Evolutionary conservation across 1,140 invertebrate species (phyloP), one percentile per base, ranked within the genome.

Genomic region (Saccostrea echinata): DNA sequence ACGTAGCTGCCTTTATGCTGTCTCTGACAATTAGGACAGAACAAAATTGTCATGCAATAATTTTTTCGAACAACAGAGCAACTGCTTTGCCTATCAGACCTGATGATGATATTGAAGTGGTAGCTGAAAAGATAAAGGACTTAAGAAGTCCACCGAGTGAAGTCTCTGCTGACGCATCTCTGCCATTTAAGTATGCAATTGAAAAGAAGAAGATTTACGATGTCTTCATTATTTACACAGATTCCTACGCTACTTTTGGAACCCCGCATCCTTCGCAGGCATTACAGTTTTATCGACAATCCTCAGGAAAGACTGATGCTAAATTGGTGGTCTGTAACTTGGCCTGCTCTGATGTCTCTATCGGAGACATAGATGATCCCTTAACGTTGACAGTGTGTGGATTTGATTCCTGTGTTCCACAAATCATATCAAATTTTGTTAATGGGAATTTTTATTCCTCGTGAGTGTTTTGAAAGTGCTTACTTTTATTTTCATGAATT

Each of bases 331-430:
- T 96, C 57, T 96, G 95, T 93, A 95, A 95, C 43, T 94, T 96
- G 93, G 93, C 94, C 86, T 93, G 93, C 76, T 95, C 93, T 33
- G 93, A 91, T 51, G 95, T 95, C 87, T 92, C 91, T 89, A 86
- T 96, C 91, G 93, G 96, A 91, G 93, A 95, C 89, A 93, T 95
- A 18, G 93, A 95, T 33, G 95, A 96, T 85, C 93, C 95, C n/a
- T 93, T 94, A 61, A 96, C 96, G 93, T 90, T 97, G 64, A 96
- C 96, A 87, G 95, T 97, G 52, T 95, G 95, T 83, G 97, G 97
- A 53, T 96, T 97, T 91, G 96, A 97, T 90, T 94, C 94, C 24
- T 95, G 95, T n/a, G 95, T 96, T 57, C 96, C 96, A 27, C 94
- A 95, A 89, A 91, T 96, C 18, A 96, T 97, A 71, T 83, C 81